Conservation (phyloP, 2,888 invertebrate genomes). For the Scaptomyza parva region DNA sequence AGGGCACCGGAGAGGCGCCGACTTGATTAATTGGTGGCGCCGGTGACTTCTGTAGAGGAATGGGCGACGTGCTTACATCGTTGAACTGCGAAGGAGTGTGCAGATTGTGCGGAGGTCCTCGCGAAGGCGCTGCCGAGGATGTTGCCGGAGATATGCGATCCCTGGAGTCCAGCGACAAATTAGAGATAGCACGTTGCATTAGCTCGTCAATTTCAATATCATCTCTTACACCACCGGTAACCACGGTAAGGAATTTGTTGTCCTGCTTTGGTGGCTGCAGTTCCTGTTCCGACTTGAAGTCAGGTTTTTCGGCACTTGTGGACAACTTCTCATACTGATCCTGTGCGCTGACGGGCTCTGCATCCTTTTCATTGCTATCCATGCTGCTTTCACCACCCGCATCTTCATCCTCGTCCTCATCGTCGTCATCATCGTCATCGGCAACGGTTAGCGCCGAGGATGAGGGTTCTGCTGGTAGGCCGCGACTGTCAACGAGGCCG, state of each 20-base stretch:
- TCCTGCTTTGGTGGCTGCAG: slow-evolving; percentile 68
- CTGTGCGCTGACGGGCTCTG: slow-evolving; percentile 61
- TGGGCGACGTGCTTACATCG: slow-evolving; percentile 85
- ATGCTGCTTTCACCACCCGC: slow-evolving; percentile 82
- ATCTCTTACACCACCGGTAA: slow-evolving; percentile 75
- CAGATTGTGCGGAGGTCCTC: slow-evolving; percentile 44
- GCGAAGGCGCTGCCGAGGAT: slow-evolving; percentile 62
- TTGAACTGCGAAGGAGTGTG: slow-evolving; percentile 82
- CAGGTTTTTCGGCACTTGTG: slow-evolving; percentile 67
- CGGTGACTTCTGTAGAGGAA: slow-evolving; percentile 83
- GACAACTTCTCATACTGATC: slow-evolving; percentile 80
- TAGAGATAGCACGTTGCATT: slow-evolving; percentile 85
- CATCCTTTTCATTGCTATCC: slow-evolving; percentile 82
- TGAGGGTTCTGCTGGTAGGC: slow-evolving; percentile 77
- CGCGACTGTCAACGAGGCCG: slow-evolving; percentile 77
- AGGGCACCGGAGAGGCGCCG: slow-evolving; percentile 84
- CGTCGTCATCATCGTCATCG: slow-evolving; percentile 82
- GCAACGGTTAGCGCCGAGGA: slow-evolving; percentile 81
- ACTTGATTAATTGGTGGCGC: slow-evolving; percentile 51
- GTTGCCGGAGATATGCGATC: slow-evolving; percentile 83
- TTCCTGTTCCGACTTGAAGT: slow-evolving; percentile 49
- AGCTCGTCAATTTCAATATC: slow-evolving; percentile 85
- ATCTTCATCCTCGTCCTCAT: slow-evolving; percentile 75
- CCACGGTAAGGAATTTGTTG: slow-evolving; percentile 77
- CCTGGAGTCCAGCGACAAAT: slow-evolving; percentile 84